phyloP scores from a whole-genome alignment of 2,888 invertebrate species.

The Drosophila hawaiiensis region DNA sequence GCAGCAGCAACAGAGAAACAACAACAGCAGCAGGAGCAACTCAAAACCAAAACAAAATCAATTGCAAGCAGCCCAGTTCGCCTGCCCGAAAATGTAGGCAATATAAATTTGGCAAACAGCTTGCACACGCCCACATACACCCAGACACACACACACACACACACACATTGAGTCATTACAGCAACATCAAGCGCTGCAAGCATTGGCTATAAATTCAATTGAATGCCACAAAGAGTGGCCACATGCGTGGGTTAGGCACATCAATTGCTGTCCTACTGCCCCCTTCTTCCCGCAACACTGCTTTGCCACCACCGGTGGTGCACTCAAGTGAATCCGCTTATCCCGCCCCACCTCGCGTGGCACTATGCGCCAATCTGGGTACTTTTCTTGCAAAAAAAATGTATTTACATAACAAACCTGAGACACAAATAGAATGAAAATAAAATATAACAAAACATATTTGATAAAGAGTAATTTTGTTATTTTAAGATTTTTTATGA shows the following conservation, averaged over 20 bases:
- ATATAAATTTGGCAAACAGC: slow-evolving; percentile 73
- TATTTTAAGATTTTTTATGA: not conserved
- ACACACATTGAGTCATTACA: slow-evolving; percentile 52
- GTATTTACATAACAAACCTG: not conserved
- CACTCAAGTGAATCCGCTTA: slow-evolving; percentile 61
- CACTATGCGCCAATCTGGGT: slow-evolving; percentile 1
- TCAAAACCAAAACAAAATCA: slow-evolving; percentile 69
- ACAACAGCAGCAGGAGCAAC: slow-evolving; percentile 5
- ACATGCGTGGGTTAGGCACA: slow-evolving; percentile 67
- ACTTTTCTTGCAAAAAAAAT: not conserved
- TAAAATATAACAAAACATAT: not conserved
- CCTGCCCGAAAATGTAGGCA: slow-evolving; percentile 71
- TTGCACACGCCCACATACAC: slow-evolving; percentile 33
- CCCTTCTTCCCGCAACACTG: not conserved
- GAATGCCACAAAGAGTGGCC: slow-evolving; percentile 60
- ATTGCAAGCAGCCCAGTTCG: slow-evolving; percentile 55
- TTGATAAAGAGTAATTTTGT: not conserved
- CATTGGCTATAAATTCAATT: slow-evolving; percentile 64
- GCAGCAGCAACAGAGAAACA: slow-evolving; percentile 16
- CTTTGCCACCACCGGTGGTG: slow-evolving; percentile 25
- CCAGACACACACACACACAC: slow-evolving; percentile 18
- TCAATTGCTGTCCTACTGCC: slow-evolving; percentile 34
- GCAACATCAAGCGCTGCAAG: slow-evolving; percentile 22
- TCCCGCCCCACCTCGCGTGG: slow-evolving; percentile 11
- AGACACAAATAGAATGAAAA: not conserved